A percentile compares a stretch with the other conserved stretches of the same genome.
These are phyloP conservation scores for Vespertilio murinus DNA, from an alignment of 2,797 vertebrate species.

Conservation along the genomic window DNA sequence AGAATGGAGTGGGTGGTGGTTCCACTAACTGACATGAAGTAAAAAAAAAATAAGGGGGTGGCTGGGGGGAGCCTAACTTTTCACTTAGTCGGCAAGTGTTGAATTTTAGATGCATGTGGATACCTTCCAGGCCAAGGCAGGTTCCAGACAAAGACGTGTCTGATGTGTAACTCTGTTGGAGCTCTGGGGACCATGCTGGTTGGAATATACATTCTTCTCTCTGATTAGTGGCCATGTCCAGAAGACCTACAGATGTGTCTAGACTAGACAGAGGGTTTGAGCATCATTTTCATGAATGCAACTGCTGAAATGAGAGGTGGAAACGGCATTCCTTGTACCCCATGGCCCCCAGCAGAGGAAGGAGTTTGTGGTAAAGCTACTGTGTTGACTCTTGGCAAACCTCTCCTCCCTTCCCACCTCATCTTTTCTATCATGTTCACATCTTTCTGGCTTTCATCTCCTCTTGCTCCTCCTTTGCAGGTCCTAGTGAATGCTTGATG, in stretches of 20 bases:
- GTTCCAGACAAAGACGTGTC: neutral
- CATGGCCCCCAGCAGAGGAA: neutral
- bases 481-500: slow-evolving; percentile 47
- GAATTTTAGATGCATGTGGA: neutral
- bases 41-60: neutral
- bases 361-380: neutral
- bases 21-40: neutral
- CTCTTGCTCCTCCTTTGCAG: slow-evolving; percentile 35
- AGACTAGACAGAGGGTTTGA: neutral
- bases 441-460: slow-evolving; percentile 50
- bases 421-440: neutral
- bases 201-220: neutral
- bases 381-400: neutral
- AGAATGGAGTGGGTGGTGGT: neutral
- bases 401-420: neutral
- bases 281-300: neutral
- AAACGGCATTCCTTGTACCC: neutral
- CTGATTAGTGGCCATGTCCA: neutral
- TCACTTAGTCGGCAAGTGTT: neutral
- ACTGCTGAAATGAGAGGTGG: neutral
- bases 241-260: neutral
- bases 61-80: neutral
- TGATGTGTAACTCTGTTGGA: neutral
- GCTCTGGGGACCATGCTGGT: neutral
- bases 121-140: neutral